Base-by-base conservation (phyloP, 2,113 vertebrate species). In the Nesoenas mayeri region DNA sequence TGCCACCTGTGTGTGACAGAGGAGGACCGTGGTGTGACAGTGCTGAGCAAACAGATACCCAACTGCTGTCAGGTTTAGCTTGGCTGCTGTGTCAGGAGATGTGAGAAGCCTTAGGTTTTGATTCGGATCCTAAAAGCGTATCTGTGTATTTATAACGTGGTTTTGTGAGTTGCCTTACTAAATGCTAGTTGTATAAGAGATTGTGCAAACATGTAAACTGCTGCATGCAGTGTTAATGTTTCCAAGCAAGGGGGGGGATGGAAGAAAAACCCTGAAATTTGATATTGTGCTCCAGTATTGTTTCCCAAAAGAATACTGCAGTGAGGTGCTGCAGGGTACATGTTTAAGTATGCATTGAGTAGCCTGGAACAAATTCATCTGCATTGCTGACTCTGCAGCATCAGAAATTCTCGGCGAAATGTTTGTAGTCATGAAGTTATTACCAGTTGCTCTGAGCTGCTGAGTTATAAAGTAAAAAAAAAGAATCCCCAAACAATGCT, bases 401-500 rank as follows among this genome's bases (percentile, higher is more conserved):
- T 77, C 60, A 51, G 70, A 88, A 95, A 70, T 18, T 44, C 53
- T 92, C 66, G 11, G 87, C 84, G 85, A 77, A 60, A 69, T 89
- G 53, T 94, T 95, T 71, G 71, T 91, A 73, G 78, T 82, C 34
- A 34, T 79, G 2, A 89, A 88, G 85, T 91, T 95, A 73, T 53
- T 84, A 67, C 64, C 64, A 88, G 71, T 89, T 95, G 74, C 78
- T 70, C 82, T 74, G 50, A 88, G 32, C 28, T 79, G 66, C 54
- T 71, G 89, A 92, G 83, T 92, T 92, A 70, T 11, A 81, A 40
- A 40, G 72, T 28, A 51, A 53, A 73, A 36, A 80, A 60, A 73
- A 62, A 74, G 61, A 22, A 40, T 31, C 32, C 65, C 72, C 60
- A 60, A 95, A 95, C 93, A 97, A 91, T 94, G 53, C 90, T 86